Evolutionary conservation across 2,113 vertebrate genomes (phyloP).

Genomic region (Thryonomys swinderianus): DNA sequence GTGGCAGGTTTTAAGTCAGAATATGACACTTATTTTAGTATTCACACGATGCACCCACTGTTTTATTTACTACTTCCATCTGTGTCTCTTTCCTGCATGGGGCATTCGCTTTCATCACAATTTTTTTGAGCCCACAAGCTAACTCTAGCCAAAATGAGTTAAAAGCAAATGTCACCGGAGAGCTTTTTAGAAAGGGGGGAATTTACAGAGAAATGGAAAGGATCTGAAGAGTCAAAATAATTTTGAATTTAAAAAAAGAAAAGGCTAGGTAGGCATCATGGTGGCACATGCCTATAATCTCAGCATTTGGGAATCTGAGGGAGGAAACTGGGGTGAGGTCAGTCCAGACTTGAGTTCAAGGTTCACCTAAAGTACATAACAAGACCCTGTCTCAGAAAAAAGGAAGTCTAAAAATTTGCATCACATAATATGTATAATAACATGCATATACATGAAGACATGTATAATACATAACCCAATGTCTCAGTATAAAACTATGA

Average conservation of each 20-base stretch:
- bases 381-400: neutral
- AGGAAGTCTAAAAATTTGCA: neutral
- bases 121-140: neutral
- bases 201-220: neutral
- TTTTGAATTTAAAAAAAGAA: neutral
- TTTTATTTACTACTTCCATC: neutral
- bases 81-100: neutral
- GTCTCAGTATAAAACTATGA: neutral
- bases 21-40: neutral
- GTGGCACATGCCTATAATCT: neutral
- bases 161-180: neutral
- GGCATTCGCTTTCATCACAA: neutral
- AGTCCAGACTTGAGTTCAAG: neutral
- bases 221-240: neutral
- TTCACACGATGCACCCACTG: neutral
- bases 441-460: neutral
- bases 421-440: too few relatives aligned
- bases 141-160: neutral
- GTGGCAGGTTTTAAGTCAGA: neutral
- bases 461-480: too few relatives aligned
- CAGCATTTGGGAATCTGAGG: neutral
- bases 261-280: neutral
- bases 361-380: neutral
- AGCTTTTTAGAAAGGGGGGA: neutral
- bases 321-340: neutral